Evolutionary conservation across 1,140 invertebrate species (phyloP).

Genomic region (Dufourea novaeangliae): DNA sequence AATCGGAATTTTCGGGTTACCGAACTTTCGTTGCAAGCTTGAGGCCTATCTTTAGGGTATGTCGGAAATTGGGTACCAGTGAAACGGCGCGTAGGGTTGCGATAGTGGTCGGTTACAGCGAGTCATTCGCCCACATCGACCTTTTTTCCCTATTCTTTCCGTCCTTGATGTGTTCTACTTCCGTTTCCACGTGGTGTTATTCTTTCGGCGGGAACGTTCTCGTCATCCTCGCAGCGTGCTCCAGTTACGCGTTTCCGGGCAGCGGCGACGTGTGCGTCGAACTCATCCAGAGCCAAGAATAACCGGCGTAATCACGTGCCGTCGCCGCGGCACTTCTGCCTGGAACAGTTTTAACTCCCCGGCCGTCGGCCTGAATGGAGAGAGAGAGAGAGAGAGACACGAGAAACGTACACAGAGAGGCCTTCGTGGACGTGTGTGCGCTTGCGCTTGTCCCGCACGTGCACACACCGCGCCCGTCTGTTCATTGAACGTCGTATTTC

Average conservation of each 20-base stretch:
- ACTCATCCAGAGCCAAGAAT: slow-evolving; percentile 39
- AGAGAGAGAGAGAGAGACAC: background rate
- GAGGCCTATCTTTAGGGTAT: no score
- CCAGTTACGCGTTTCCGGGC: slow-evolving; percentile 50
- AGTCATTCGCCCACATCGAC: no score
- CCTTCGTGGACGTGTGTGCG: no score
- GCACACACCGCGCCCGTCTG: slow-evolving; percentile 7
- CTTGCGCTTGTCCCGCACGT: slow-evolving; percentile 2
- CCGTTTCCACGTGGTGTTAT: slow-evolving; percentile 24
- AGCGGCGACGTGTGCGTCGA: background rate
- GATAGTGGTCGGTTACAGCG: no score
- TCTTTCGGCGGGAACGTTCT: slow-evolving; percentile 15
- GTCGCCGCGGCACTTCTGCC: background rate
- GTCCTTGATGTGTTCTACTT: background rate
- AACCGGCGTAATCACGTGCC: slow-evolving; percentile 32
- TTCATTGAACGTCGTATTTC: slow-evolving; percentile 15
- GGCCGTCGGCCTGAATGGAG: background rate
- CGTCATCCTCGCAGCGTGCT: slow-evolving; percentile 29
- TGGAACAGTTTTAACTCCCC: slow-evolving; percentile 26
- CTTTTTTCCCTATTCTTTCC: no score
- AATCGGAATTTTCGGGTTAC: no score
- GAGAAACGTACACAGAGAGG: no score
- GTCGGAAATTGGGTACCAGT: no score
- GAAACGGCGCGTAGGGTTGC: no score
- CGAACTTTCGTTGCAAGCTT: no score